These are phyloP conservation scores for Psylliodes chrysocephalus DNA, from an alignment of 2,888 invertebrate species.

Conservation along the genomic window DNA sequence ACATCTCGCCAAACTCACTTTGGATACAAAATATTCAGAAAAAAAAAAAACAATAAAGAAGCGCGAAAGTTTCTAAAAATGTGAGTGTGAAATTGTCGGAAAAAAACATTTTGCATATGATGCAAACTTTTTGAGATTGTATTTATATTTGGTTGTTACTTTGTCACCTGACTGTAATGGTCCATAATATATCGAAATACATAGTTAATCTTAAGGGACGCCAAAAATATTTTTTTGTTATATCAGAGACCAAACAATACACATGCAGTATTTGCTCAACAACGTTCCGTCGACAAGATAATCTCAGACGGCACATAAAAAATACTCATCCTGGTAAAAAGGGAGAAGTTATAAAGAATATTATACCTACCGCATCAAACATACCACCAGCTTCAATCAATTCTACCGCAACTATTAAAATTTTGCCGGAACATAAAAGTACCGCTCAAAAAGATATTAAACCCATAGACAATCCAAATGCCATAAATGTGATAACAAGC, in stretches of 20 bases:
- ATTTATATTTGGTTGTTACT: too few relatives aligned
- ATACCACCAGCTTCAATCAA: background rate
- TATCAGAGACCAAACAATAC: constrained; percentile 74
- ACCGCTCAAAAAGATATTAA: constrained; percentile 9
- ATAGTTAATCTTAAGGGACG: too few relatives aligned
- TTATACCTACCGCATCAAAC: constrained; percentile 42
- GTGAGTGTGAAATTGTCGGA: too few relatives aligned
- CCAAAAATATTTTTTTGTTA: too few relatives aligned
- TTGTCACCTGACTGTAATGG: too few relatives aligned
- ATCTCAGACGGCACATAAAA: constrained; percentile 78
- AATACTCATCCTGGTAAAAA: constrained; percentile 75
- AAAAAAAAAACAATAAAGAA: too few relatives aligned
- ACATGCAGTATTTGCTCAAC: constrained; percentile 77
- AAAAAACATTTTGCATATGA: too few relatives aligned
- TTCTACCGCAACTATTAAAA: constrained; percentile 1
- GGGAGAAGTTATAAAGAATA: constrained; percentile 54
- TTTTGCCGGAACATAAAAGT: background rate
- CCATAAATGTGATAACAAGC: constrained; percentile 62
- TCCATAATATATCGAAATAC: too few relatives aligned
- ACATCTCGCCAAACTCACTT: too few relatives aligned
- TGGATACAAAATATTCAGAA: too few relatives aligned
- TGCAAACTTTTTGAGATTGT: too few relatives aligned
- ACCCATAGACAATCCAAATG: constrained; percentile 61
- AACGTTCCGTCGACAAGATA: constrained; percentile 80
- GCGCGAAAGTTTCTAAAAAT: too few relatives aligned